Percentiles rank a stretch among this genome's conserved stretches.
Conservation (phyloP, 2,113 vertebrate genomes). For the Myodes glareolus region DNA sequence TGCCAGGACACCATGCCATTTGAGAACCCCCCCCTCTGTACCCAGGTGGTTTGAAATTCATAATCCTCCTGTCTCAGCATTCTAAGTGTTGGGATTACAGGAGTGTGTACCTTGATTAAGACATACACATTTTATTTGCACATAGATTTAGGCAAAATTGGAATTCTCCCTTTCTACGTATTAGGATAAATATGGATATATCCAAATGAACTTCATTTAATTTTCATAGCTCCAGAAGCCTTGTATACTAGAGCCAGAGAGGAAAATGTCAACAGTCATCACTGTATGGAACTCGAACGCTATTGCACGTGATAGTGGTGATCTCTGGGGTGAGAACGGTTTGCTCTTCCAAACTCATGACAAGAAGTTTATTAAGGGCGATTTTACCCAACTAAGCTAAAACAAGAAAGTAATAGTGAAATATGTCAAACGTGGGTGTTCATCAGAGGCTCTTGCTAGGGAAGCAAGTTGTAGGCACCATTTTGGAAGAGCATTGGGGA, state of each 20-base stretch:
- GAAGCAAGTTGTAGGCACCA: neutral
- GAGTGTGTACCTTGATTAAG: too few relatives aligned
- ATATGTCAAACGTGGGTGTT: neutral
- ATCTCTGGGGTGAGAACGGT: neutral
- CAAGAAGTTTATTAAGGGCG: neutral
- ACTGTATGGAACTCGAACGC: neutral
- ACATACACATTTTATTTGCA: conserved; percentile 3
- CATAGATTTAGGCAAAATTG: conserved; percentile 34
- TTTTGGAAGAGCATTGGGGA: neutral
- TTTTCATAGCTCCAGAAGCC: neutral
- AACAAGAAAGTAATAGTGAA: neutral
- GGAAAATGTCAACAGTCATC: neutral
- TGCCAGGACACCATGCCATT: neutral
- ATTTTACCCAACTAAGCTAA: neutral
- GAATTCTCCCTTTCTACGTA: neutral
- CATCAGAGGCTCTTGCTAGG: neutral
- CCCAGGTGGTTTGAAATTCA: neutral
- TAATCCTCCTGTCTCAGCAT: neutral
- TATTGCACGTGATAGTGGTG: neutral
- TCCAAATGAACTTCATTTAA: neutral
- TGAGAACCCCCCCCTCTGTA: neutral
- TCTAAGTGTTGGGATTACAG: neutral
- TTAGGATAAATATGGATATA: conserved; percentile 1
- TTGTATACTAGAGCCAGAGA: neutral
- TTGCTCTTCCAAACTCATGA: neutral